Percentiles rank a stretch among this genome's conserved stretches.
These are phyloP conservation scores for Cheilosia variabilis DNA, from an alignment of 2,888 invertebrate species.

Conservation along the genomic window DNA sequence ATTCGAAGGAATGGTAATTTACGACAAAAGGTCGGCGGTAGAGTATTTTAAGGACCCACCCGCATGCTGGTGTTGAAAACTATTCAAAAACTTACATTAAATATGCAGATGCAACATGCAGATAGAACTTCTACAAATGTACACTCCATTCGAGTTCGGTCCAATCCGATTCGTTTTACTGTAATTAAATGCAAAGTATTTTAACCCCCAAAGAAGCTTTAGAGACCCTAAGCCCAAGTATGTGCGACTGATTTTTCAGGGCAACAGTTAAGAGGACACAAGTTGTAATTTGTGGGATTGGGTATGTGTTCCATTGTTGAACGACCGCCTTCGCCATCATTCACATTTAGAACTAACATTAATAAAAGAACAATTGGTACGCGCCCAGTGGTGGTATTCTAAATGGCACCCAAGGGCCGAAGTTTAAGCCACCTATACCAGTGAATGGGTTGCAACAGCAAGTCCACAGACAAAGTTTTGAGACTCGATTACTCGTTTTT, in stretches of 20 bases:
- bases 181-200: conserved; percentile 66
- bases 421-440: conserved; percentile 58
- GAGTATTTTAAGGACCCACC: conserved; percentile 41
- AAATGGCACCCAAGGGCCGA: conserved; percentile 67
- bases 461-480: conserved; percentile 67
- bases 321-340: conserved; percentile 41
- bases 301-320: conserved; percentile 40
- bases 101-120: conserved; percentile 55
- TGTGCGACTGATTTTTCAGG: conserved; percentile 33
- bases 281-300: conserved; percentile 67
- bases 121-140: conserved; percentile 3
- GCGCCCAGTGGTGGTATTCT: conserved; percentile 49
- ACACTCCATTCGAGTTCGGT: not conserved
- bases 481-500: conserved; percentile 64
- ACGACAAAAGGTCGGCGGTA: conserved; percentile 50
- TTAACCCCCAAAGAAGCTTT: conserved; percentile 50
- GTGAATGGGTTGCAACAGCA: conserved; percentile 36
- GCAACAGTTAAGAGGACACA: conserved; percentile 52
- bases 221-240: conserved; percentile 23
- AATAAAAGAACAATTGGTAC: conserved; percentile 72
- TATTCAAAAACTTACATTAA: conserved; percentile 46
- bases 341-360: conserved; percentile 71
- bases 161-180: conserved; percentile 31
- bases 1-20: conserved; percentile 62
- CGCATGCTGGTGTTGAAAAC: conserved; percentile 35